These are phyloP conservation scores for Isurus oxyrinchus DNA, from an alignment of 2,113 vertebrate species.

Conservation along the genomic window DNA sequence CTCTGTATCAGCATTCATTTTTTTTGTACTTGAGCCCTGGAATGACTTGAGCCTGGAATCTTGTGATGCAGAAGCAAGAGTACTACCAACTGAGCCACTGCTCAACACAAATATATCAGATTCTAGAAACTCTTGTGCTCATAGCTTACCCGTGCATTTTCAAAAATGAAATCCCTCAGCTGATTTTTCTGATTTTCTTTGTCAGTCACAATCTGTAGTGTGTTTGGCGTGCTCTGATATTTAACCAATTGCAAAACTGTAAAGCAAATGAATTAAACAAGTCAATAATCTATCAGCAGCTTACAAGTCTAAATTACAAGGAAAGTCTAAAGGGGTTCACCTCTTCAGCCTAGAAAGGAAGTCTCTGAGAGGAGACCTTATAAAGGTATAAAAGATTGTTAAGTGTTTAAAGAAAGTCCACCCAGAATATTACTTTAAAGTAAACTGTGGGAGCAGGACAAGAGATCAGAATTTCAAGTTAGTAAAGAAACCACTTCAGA, in stretches of 20 bases:
- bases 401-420: background rate
- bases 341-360: background rate
- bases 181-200: constrained; percentile 56
- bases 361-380: background rate
- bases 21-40: background rate
- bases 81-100: no score
- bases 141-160: constrained; percentile 57
- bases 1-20: background rate
- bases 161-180: constrained; percentile 67
- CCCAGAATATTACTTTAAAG: background rate
- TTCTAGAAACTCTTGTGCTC: background rate
- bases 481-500: background rate
- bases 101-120: no score
- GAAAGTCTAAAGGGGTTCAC: background rate
- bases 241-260: constrained; percentile 77
- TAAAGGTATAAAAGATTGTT: background rate
- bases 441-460: background rate
- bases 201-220: constrained; percentile 64
- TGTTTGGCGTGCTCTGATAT: constrained; percentile 64
- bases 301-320: background rate
- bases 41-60: background rate
- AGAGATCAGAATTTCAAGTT: background rate
- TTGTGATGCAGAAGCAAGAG: no score
- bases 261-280: background rate
- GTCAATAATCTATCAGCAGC: background rate